Evolutionary conservation across 2,113 vertebrate species (phyloP).

Genomic region (Leucoraja erinaceus): DNA sequence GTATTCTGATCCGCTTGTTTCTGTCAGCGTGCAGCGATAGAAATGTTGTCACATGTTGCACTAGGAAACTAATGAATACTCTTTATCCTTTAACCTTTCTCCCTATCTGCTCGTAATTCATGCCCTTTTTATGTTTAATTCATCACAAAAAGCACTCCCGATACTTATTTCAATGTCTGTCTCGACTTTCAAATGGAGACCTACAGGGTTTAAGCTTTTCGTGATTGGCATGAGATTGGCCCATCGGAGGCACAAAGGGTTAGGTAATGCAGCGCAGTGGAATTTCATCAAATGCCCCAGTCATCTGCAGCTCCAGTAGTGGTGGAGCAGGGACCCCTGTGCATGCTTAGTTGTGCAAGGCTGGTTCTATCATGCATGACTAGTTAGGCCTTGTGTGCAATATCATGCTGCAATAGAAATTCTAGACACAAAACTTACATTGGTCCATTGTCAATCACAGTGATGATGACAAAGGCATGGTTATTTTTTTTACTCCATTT

Average conservation of each 20-base stretch:
- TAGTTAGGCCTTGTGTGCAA: too few relatives aligned
- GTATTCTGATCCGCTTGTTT: conserved; percentile 41
- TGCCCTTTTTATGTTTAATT: not conserved
- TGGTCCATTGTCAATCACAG: too few relatives aligned
- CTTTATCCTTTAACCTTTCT: not conserved
- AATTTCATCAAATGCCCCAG: too few relatives aligned
- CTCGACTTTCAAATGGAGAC: not conserved
- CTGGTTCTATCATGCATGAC: too few relatives aligned
- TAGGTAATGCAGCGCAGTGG: too few relatives aligned
- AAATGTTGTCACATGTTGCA: not conserved
- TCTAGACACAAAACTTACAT: too few relatives aligned
- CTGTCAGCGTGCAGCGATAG: not conserved
- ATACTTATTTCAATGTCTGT: not conserved
- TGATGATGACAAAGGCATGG: too few relatives aligned
- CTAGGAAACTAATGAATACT: not conserved
- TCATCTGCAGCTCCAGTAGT: too few relatives aligned
- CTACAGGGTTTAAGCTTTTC: not conserved
- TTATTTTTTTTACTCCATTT: not conserved
- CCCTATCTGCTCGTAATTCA: not conserved
- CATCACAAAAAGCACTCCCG: not conserved
- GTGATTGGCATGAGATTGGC: not conserved
- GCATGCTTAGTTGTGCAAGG: too few relatives aligned
- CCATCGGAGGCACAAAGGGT: too few relatives aligned
- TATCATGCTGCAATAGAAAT: too few relatives aligned
- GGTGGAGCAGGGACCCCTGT: too few relatives aligned